These are phyloP conservation scores for Artibeus lituratus DNA, from an alignment of 2,797 vertebrate genomes.

Conservation along the genomic window DNA sequence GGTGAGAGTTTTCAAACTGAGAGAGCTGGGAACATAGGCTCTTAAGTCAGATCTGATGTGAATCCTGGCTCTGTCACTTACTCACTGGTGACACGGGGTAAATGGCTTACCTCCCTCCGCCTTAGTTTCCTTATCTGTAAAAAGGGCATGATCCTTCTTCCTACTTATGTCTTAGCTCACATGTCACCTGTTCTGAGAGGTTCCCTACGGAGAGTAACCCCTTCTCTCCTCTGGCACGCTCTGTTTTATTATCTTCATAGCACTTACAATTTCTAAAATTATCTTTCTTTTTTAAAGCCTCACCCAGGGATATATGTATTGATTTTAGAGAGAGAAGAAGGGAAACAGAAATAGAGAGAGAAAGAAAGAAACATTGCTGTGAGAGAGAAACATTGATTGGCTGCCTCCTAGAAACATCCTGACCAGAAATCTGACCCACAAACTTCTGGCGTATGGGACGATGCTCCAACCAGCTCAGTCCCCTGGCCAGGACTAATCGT, in stretches of 20 bases:
- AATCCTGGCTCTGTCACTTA: constrained; percentile 7
- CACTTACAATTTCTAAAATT: not conserved
- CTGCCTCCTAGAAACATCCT: not conserved
- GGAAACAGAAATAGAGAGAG: too few relatives aligned
- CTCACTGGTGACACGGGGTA: not conserved
- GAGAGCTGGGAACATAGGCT: not conserved
- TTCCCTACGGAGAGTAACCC: not conserved
- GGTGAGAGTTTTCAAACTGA: not conserved
- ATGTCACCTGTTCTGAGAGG: not conserved
- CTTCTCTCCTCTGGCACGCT: not conserved
- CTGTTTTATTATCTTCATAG: not conserved
- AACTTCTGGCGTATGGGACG: not conserved
- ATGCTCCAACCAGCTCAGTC: not conserved
- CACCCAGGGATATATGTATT: not conserved
- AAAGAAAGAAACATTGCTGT: not conserved
- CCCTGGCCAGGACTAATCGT: not conserved
- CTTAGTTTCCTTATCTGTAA: not conserved
- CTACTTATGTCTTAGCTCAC: not conserved
- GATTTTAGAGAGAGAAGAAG: not conserved
- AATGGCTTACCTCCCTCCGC: not conserved
- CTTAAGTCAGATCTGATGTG: not conserved
- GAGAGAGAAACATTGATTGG: not conserved
- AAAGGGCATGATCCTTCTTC: not conserved
- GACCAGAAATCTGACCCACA: not conserved
- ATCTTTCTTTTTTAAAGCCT: not conserved